These are phyloP conservation scores for Chromoteleia sp. DNA, from an alignment of 2,888 invertebrate genomes.

Conservation along the genomic window DNA sequence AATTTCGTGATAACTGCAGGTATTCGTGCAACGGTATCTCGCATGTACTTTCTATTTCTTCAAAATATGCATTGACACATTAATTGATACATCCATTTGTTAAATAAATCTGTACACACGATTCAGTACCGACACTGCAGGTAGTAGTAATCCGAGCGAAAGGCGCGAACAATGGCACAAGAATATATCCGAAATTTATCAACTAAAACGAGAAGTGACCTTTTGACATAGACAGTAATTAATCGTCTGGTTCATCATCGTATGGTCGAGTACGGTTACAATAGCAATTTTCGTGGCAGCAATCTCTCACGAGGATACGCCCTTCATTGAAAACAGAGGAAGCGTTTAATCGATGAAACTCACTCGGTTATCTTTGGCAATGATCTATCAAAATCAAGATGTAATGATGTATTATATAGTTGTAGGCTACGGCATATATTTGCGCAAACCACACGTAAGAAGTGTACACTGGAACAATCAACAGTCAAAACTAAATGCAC, in stretches of 20 bases:
- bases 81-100: background rate
- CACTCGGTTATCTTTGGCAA: conserved; percentile 32
- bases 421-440: conserved; percentile 28
- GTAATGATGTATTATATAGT: conserved; percentile 47
- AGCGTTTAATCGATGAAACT: conserved; percentile 56
- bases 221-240: conserved; percentile 76
- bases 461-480: conserved; percentile 28
- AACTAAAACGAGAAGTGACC: conserved; percentile 63
- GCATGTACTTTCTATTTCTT: too few species aligned
- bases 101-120: background rate
- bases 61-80: background rate
- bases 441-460: conserved; percentile 41
- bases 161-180: background rate
- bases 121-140: background rate
- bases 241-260: conserved; percentile 71
- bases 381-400: conserved; percentile 47
- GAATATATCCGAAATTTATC: conserved; percentile 34
- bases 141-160: background rate
- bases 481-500: conserved; percentile 17
- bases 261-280: conserved; percentile 52
- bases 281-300: conserved; percentile 60
- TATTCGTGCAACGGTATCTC: too few species aligned
- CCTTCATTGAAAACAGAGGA: conserved; percentile 46
- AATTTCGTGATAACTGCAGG: too few species aligned
- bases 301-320: conserved; percentile 58